A percentile compares a stretch with the other conserved stretches of the same genome.
Conservation (phyloP, 2,888 invertebrate genomes). For the Invenusta paracnida region DNA sequence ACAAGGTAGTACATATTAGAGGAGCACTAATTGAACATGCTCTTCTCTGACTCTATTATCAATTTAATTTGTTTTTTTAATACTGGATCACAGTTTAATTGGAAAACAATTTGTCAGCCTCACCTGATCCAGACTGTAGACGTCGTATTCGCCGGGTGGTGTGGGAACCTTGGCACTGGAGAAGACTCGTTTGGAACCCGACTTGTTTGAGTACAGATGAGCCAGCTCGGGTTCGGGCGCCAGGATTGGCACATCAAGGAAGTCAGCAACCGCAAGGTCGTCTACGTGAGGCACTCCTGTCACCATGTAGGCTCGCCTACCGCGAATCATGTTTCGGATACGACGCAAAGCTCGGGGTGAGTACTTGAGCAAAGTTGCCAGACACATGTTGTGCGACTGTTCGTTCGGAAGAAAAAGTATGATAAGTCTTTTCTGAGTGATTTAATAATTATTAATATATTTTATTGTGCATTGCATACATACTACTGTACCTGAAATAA, state of each 20-base stretch:
- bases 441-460: neutral
- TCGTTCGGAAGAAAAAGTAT: slow-evolving; percentile 50
- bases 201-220: slow-evolving; percentile 58
- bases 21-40: too few relatives aligned
- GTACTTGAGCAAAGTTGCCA: slow-evolving; percentile 58
- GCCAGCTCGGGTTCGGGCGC: slow-evolving; percentile 58
- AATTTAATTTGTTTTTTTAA: too few relatives aligned
- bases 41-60: too few relatives aligned
- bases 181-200: slow-evolving; percentile 59
- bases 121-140: slow-evolving; percentile 59
- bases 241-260: slow-evolving; percentile 56
- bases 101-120: too few relatives aligned
- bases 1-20: too few relatives aligned
- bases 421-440: neutral
- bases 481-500: too few relatives aligned
- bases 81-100: too few relatives aligned
- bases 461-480: neutral
- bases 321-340: slow-evolving; percentile 56
- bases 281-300: slow-evolving; percentile 57
- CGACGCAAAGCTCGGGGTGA: slow-evolving; percentile 56
- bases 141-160: slow-evolving; percentile 59
- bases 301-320: slow-evolving; percentile 58
- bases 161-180: slow-evolving; percentile 54
- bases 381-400: slow-evolving; percentile 59
- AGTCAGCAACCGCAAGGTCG: slow-evolving; percentile 57